Base-by-base conservation (phyloP, 1,140 invertebrate species). In the Aricia agestis region DNA sequence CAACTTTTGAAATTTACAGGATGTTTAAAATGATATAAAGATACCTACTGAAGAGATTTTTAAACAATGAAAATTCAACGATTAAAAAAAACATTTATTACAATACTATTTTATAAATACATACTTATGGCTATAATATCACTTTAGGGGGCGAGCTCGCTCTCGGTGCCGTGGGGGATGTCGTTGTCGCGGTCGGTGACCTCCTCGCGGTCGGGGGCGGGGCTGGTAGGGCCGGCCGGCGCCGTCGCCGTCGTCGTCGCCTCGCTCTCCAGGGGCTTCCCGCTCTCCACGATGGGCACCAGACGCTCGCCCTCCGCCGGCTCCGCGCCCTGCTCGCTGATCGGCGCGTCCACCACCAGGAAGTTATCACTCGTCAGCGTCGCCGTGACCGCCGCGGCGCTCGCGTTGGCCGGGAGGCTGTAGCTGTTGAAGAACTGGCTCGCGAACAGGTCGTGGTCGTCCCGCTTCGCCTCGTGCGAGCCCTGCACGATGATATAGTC, bases 371-470 rank as follows among this genome's bases (percentile, higher is more conserved):
- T 80, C 10, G 76, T 75, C 5, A 89, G 59, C 25, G 82, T 77
- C 18, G 89, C 88, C 0, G 78, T 82, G 6, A 91, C 82, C 69
- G 84, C 85, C 36, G 79, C 41, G 0, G 76, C 80, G 69, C 78
- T 87, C 0, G 83, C 76, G 78, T 91, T 91, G 0, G 67, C 70
- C 0, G 89, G 88, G 32, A 89, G 67, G 0, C 78, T 81, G 72
- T 90, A 91, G 0, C 88, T 90, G 68, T 91, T 86, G 83, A 87
- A 89, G 83, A 91, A 91, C 71, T 90, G 83, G 73, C 82, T 87
- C 11, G 88, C 89, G 57, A 87, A 86, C 10, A 90, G 42, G 52
- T 91, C 87, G 41, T 80, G 82, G 45, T 87, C 83, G 18, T 83
- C 82, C 25, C 85, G 80, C 52, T 88, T 87, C 17, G 83, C 82